phyloP scores from a whole-genome alignment of 1,140 invertebrate species.

The Macrocentrus cingulum region DNA sequence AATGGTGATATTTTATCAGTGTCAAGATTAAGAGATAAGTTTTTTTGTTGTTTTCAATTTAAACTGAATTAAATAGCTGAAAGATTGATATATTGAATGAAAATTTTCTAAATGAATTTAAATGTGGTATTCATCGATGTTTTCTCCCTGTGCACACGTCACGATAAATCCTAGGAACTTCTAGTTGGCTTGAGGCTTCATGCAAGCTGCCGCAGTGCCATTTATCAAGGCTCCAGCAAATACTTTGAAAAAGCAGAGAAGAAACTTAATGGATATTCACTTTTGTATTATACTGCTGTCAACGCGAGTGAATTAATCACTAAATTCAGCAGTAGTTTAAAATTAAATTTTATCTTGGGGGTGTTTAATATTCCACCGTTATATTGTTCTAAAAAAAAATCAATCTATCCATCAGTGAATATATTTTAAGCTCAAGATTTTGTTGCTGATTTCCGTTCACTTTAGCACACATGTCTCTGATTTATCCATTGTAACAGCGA shows the following conservation, averaged over 20 bases:
- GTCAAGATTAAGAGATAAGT: no score
- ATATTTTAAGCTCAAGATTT: constrained; percentile 31
- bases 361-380: no score
- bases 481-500: constrained; percentile 34
- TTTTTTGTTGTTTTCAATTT: no score
- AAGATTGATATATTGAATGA: no score
- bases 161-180: constrained; percentile 27
- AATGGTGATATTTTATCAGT: no score
- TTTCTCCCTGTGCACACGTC: not conserved
- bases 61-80: no score
- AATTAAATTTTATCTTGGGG: no score
- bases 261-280: constrained; percentile 13
- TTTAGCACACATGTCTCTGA: constrained; percentile 34
- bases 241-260: constrained; percentile 13
- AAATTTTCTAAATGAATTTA: no score
- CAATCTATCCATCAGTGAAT: constrained; percentile 24
- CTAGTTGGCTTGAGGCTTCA: constrained; percentile 9
- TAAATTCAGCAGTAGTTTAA: no score
- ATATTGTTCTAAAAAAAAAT: not conserved
- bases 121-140: no score
- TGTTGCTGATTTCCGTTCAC: constrained; percentile 36
- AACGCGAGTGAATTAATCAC: not conserved
- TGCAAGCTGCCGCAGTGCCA: constrained; percentile 26
- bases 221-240: constrained; percentile 26
- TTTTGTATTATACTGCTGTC: not conserved